Evolutionary conservation across 2,113 vertebrate species (phyloP), one percentile per base, ranked within the genome.

Genomic region (Lynx canadensis): DNA sequence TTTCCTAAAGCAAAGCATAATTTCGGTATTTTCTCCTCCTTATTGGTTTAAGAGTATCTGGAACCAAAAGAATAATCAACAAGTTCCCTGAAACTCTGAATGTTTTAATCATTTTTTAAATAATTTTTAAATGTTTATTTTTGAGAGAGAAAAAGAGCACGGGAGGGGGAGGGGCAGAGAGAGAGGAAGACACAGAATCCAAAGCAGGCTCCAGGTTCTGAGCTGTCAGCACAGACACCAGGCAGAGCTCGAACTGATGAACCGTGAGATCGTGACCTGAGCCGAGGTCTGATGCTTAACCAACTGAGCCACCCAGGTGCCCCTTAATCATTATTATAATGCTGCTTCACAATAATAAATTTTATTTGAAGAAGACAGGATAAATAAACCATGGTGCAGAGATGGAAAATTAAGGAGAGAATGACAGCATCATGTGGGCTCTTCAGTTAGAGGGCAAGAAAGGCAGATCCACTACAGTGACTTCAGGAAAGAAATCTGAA

Each of bases 61-160:
- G 76, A 74, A 90, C 29, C 71, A 87, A 97, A 88, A 36, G 52
- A 63, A 38, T 27, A 68, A 29, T 19, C 25, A 21, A n/a, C 66
- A 27, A 27, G 50, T 48, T 69, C 80, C 13, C 31, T 65, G 48
- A 63, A 94, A 63, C 29, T 57, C 71, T 76, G 78, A 85, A 23
- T 23, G 23, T 63, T 45, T 69, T 50, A 21, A 52, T 80, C 21
- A 50, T 50, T 55, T 25, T 60, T 60, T 25, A 25, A 60, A 25
- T 60, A 57, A 7, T 60, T 60, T 60, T 60, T 60, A 60, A 60
- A 60, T 60, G 57, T 60, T 60, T 60, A 60, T 60, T 60, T 60
- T 25, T 60, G 57, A 60, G 57, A 60, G 57, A 60, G 57, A 60
- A 21, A 57, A 57, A 60, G 57, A 60, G 57, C 21, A 8, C 3